A percentile compares a stretch with the other conserved stretches of the same genome.
phyloP scores from a whole-genome alignment of 2,888 invertebrate genomes.

The Tetrapedia diversipes region DNA sequence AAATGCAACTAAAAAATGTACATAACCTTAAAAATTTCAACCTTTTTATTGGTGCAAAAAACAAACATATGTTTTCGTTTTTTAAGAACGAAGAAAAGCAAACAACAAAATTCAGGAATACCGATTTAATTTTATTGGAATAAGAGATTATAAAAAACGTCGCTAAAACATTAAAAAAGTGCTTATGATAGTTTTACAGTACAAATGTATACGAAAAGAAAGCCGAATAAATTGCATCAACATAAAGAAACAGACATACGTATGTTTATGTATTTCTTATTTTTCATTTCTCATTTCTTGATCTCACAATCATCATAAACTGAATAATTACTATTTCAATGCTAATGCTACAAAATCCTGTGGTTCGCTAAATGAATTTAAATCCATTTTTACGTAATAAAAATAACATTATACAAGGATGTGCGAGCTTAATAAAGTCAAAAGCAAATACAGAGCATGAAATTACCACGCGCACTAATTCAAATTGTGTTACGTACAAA shows the following conservation, averaged over 20 bases:
- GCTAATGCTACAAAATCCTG: too few species aligned
- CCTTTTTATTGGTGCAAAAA: not conserved
- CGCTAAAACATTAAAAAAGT: not conserved
- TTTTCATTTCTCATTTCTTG: not conserved
- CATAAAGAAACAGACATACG: not conserved
- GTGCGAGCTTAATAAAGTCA: not conserved
- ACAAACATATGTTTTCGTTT: not conserved
- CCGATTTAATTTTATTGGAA: not conserved
- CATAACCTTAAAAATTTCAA: conserved; percentile 25
- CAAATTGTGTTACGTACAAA: not conserved
- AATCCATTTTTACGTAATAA: not conserved
- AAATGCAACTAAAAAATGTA: not conserved
- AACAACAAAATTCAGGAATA: not conserved
- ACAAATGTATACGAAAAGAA: not conserved
- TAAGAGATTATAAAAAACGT: not conserved
- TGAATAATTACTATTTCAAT: too few species aligned
- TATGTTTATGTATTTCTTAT: not conserved
- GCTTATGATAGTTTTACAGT: not conserved
- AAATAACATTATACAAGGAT: not conserved
- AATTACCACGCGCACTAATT: not conserved
- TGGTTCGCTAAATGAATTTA: not conserved
- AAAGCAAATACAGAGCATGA: not conserved
- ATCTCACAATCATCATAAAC: not conserved
- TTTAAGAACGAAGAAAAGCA: not conserved
- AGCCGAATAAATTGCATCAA: not conserved